Evolutionary conservation across 37 sponge, comb jelly and placozoan species (phyloP), one percentile per base, ranked within the genome.

Genomic region (Tethya wilhelma): DNA sequence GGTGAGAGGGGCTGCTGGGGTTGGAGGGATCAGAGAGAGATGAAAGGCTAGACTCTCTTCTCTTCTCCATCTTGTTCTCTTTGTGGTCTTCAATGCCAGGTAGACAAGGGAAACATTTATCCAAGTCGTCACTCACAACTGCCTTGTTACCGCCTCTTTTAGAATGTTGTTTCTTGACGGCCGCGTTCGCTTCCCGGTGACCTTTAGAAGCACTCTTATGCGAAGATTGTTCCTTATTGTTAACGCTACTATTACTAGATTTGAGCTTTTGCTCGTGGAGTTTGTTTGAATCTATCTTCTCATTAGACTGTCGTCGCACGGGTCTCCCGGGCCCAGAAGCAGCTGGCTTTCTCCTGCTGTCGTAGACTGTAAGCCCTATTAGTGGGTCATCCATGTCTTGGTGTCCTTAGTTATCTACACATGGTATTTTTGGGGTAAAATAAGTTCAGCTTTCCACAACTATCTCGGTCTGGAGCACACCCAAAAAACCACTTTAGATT

Each of bases 351-450:
- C 30, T 19, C 20, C 26, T 38, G n/a, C 6, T 56, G 43, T 69
- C 80, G 36, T 41, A 87, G n/a, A 87, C 44, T 17, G 87, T 68
- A 1, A 87, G 68, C 30, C 62, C 82, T 34, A 87, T 44, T 7
- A 87, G 57, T 34, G 81, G 81, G 38, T 87, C 87, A 56, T 87
- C 87, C 87, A 87, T 87, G 46, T 12, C 4, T 40, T 8, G 17
- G 45, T 4, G 25, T 34, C 38, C 38, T 65, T 19, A 34, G 5
- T 37, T 65, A 65, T 19, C 66, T 65, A 65, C 6, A 30, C 25
- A n/a, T 65, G 31, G 38, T 65, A 11, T 4, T 30, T 12, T 26
- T 60, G 28, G 7, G 28, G 28, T 60, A 7, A 25, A 60, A n/a
- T n/a, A 60, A 7, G 22, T 17, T n/a, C n/a, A n/a, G n/a, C n/a